A percentile compares a stretch with the other conserved stretches of the same genome.
These are phyloP conservation scores for Drosophila miranda DNA, from an alignment of 1,140 invertebrate genomes.

Conservation along the genomic window DNA sequence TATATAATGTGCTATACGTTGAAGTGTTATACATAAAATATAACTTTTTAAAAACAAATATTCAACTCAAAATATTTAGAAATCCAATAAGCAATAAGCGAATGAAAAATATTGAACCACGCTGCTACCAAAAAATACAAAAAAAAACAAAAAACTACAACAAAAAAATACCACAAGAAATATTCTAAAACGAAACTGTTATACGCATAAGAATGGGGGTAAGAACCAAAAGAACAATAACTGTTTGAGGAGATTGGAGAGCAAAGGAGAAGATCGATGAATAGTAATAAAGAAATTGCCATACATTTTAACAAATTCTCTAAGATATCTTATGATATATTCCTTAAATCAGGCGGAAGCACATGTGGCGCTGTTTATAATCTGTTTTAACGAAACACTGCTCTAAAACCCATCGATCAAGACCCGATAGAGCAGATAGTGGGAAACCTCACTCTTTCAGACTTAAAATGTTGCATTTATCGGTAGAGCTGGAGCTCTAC, in stretches of 20 bases:
- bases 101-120: constrained; percentile 32
- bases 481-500: background rate
- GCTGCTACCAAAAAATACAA: constrained; percentile 34
- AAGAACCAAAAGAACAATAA: constrained; percentile 70
- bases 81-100: constrained; percentile 14
- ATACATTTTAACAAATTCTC: constrained; percentile 48
- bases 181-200: constrained; percentile 48
- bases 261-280: constrained; percentile 31
- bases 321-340: background rate
- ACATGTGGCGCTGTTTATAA: constrained; percentile 4
- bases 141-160: background rate
- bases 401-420: constrained; percentile 70
- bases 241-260: constrained; percentile 56
- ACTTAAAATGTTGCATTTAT: constrained; percentile 27
- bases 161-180: constrained; percentile 6
- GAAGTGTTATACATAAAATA: too few relatives aligned
- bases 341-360: background rate
- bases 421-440: constrained; percentile 33
- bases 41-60: too few relatives aligned
- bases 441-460: constrained; percentile 7
- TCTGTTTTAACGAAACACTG: constrained; percentile 6
- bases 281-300: constrained; percentile 58
- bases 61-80: too few relatives aligned
- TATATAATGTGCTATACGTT: too few relatives aligned
- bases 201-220: constrained; percentile 46